phyloP scores from a whole-genome alignment of 2,113 vertebrate species.

The Bombycilla garrulus region DNA sequence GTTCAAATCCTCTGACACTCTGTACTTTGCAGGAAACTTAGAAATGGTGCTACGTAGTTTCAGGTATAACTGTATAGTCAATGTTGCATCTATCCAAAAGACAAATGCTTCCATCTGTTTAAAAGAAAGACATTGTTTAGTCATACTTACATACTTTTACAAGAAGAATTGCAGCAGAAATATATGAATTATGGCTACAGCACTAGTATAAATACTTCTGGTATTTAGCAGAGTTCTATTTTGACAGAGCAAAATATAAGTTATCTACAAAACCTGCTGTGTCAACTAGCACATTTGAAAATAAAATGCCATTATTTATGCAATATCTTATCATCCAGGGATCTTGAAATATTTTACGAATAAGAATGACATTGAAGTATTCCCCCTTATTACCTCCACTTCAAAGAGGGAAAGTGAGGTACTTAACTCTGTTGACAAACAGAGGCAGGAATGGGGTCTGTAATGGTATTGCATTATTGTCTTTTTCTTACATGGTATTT shows the following conservation, averaged over 20 bases:
- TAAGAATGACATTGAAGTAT: neutral
- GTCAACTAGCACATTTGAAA: conserved; percentile 42
- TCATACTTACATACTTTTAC: neutral
- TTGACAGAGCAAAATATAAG: conserved; percentile 28
- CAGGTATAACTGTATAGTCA: conserved; percentile 29
- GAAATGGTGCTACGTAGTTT: conserved; percentile 39
- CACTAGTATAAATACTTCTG: neutral
- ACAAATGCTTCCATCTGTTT: conserved; percentile 63
- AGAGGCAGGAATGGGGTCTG: neutral
- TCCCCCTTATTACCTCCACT: neutral
- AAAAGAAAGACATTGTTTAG: neutral
- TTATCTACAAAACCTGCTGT: neutral
- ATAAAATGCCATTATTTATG: conserved; percentile 31
- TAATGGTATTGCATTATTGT: neutral
- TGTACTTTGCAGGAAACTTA: conserved; percentile 22
- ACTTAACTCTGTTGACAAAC: neutral
- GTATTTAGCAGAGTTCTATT: neutral
- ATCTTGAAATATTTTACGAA: neutral
- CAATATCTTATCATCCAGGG: neutral
- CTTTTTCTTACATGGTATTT: neutral
- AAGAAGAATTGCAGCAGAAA: conserved; percentile 28
- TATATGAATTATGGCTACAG: neutral
- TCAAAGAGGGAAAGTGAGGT: neutral
- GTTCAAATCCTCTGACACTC: neutral
- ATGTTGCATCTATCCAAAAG: conserved; percentile 48